Percentiles rank a stretch among this genome's conserved stretches.
phyloP scores from a whole-genome alignment of 2,113 vertebrate species.

The human region GRCh38 chr1:20116001-20116500 shows the following conservation, averaged over 20 bases:
- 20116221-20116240: neutral
- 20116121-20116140: neutral
- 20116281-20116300: neutral
- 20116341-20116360: constrained; percentile 70
- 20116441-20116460: constrained; percentile 54
- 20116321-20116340: constrained; percentile 65
- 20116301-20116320: neutral
- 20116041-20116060: neutral
- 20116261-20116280: neutral
- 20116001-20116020: neutral
- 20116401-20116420: neutral
- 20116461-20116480: constrained; percentile 57
- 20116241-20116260: too few relatives aligned
- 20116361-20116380: constrained; percentile 65
- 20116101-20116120: neutral
- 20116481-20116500: neutral
- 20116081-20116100: too few relatives aligned
- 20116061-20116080: accelerated
- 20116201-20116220: neutral
- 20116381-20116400: constrained; percentile 69
- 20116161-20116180: neutral
- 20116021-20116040: neutral
- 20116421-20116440: constrained; percentile 56
- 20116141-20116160: neutral
- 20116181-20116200: neutral